Percentiles rank a stretch among this genome's conserved stretches.
phyloP scores from a whole-genome alignment of 2,113 vertebrate genomes.

The Ornithorhynchus anatinus region DNA sequence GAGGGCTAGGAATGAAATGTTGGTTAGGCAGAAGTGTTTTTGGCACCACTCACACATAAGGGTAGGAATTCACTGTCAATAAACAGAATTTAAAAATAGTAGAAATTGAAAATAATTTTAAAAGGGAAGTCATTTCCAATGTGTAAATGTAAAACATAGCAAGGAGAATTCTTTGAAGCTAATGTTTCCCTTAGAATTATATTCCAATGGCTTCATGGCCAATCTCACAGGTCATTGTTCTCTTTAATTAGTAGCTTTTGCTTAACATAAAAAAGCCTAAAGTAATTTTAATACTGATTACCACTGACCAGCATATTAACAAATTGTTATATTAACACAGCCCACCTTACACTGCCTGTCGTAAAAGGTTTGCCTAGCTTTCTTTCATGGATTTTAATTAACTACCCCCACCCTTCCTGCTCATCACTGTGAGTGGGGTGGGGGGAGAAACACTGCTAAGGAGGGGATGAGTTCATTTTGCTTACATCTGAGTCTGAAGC shows the following conservation, averaged over 20 bases:
- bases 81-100: slow-evolving; percentile 13
- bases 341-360: slow-evolving; percentile 15
- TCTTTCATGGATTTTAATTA: slow-evolving; percentile 58
- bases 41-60: too few relatives aligned
- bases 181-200: slow-evolving; percentile 6
- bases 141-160: not conserved
- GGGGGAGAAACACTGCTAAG: not conserved
- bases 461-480: slow-evolving; percentile 12
- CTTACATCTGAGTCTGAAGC: not conserved
- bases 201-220: slow-evolving; percentile 36
- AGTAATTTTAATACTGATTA: slow-evolving; percentile 56
- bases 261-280: slow-evolving; percentile 44
- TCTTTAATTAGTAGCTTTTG: slow-evolving; percentile 54
- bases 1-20: not conserved
- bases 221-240: slow-evolving; percentile 46
- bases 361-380: slow-evolving; percentile 46
- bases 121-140: slow-evolving; percentile 8
- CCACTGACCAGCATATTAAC: slow-evolving; percentile 49
- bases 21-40: not conserved
- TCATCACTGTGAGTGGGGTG: slow-evolving; percentile 22
- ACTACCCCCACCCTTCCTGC: slow-evolving; percentile 2
- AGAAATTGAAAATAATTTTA: slow-evolving; percentile 13
- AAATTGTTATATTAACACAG: slow-evolving; percentile 44
- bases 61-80: too few relatives aligned
- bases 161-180: slow-evolving; percentile 10